Evolutionary conservation across 1,140 invertebrate genomes (phyloP), one percentile per base, ranked within the genome.

Genomic region (Bombyx mandarina): DNA sequence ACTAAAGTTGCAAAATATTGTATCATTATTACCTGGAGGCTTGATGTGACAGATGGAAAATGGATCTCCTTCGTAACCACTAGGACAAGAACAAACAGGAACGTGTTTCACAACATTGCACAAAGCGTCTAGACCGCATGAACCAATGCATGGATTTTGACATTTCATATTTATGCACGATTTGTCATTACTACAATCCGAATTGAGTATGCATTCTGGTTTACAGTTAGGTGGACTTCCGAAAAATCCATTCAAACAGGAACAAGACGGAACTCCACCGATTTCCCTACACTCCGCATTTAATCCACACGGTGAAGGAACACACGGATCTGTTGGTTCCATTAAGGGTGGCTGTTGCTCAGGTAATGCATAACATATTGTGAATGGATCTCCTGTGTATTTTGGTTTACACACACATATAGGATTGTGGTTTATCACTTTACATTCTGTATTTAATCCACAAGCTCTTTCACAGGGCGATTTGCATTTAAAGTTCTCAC

Each of bases 81-180:
- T 88, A 1, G 90, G 73, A 65, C 95, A 96, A 48, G 90, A 91
- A 75, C 95, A 96, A 6, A 92, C 89, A 1, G 95, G 93, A 58
- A 94, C 87, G 69, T 96, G 95, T 68, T 95, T 94, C 1, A 94
- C 90, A 0, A 96, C 94, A 63, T 89, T 90, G 71, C 95, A 97
- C 63, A 93, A 89, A 1, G 95, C 94, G 75, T 94, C 94, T 0
- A 89, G 69, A 35, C 95, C 95, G 79, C 96, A 97, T 10, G 94
- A 91, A 10, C 94, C 94, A n/a, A 91, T 90, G 75, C 96, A 97
- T 22, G 95, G 95, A 88, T 97, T 92, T 66, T 93, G 88, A 75
- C 96, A 97, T 72, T 95, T 92, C 75, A 94, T 92, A 69, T 94
- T 93, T n/a, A 96, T 89, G 83, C 96, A 97, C 43, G 94, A 92